Percentiles rank a stretch among this genome's conserved stretches.
These are phyloP conservation scores for Hemicordylus capensis DNA, from an alignment of 2,113 vertebrate species.

Conservation along the genomic window DNA sequence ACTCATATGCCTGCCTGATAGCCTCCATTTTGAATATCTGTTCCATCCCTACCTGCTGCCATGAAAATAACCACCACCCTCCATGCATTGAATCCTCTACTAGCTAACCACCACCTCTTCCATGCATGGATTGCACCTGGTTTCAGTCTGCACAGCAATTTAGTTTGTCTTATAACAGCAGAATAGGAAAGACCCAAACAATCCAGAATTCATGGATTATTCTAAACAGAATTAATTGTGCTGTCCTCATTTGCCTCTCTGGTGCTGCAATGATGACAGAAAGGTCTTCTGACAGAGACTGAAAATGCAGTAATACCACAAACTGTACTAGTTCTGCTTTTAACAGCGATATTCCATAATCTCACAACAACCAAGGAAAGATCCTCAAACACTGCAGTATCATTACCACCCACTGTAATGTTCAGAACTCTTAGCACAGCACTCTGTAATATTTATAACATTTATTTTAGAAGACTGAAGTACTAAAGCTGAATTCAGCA, in stretches of 20 bases:
- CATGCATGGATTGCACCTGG: no score
- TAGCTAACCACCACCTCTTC: no score
- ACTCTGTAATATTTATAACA: slow-evolving; percentile 12
- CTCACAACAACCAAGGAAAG: not conserved
- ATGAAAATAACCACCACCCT: no score
- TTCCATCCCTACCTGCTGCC: no score
- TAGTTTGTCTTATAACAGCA: not conserved
- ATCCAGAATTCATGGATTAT: not conserved
- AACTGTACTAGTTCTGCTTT: not conserved
- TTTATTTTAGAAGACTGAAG: slow-evolving; percentile 16
- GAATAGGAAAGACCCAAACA: not conserved
- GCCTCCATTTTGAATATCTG: no score
- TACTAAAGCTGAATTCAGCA: slow-evolving; percentile 11
- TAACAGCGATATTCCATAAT: not conserved
- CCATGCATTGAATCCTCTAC: no score
- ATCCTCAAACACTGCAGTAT: not conserved
- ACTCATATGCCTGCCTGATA: no score
- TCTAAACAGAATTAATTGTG: not conserved
- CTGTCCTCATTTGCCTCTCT: not conserved
- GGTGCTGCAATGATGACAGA: not conserved
- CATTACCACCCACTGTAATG: not conserved
- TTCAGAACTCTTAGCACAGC: slow-evolving; percentile 27
- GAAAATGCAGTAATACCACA: not conserved
- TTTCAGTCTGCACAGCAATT: not conserved
- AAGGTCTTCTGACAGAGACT: not conserved